These are phyloP conservation scores for Drosophila ohnishii DNA, from an alignment of 1,140 invertebrate species.

Conservation along the genomic window DNA sequence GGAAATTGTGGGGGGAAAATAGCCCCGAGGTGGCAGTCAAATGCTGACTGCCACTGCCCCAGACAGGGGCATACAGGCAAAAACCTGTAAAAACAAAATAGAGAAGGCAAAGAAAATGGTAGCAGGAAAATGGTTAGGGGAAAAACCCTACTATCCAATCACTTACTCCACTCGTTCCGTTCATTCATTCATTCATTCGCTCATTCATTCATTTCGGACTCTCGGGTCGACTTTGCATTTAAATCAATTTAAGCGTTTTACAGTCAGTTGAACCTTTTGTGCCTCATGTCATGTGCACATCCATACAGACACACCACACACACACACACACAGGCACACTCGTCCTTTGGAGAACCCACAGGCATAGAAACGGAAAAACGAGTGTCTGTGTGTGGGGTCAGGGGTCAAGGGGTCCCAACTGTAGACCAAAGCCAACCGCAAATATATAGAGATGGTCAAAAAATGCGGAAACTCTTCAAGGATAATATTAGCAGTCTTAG, in stretches of 20 bases:
- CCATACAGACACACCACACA: constrained; percentile 22
- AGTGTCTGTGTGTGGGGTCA: constrained; percentile 16
- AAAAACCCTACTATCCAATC: constrained; percentile 40
- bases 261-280: constrained; percentile 80
- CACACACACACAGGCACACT: constrained; percentile 28
- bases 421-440: constrained; percentile 39
- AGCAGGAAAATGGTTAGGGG: not conserved
- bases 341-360: constrained; percentile 17
- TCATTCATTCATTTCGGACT: constrained; percentile 58
- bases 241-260: constrained; percentile 81
- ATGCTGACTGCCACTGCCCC: constrained; percentile 4
- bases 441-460: constrained; percentile 36
- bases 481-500: not conserved
- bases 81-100: constrained; percentile 13
- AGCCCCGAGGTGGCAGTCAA: constrained; percentile 7
- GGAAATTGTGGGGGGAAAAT: constrained; percentile 1
- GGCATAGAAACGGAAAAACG: constrained; percentile 33
- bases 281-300: constrained; percentile 56
- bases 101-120: not conserved
- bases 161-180: constrained; percentile 43
- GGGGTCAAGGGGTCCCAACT: constrained; percentile 13
- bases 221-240: constrained; percentile 74
- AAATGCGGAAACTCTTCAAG: not conserved
- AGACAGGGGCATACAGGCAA: constrained; percentile 1
- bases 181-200: constrained; percentile 41